Conservation (phyloP, 2,888 invertebrate species). For the Chrysolina americana region DNA sequence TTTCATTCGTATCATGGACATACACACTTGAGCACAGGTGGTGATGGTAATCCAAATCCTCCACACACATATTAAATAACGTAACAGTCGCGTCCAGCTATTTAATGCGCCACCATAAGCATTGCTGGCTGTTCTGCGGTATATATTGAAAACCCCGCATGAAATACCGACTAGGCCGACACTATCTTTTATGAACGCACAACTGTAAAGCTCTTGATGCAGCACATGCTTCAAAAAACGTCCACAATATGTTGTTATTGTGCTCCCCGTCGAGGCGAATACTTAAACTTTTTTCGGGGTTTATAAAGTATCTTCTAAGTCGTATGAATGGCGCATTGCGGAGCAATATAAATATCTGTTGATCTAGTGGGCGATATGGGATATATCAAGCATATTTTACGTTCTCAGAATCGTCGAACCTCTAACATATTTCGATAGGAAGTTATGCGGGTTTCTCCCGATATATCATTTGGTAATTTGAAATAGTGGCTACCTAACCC, state of each 20-base stretch:
- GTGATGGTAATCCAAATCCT: conserved; percentile 11
- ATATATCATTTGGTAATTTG: conserved; percentile 43
- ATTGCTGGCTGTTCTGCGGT: conserved; percentile 6
- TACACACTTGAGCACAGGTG: neutral
- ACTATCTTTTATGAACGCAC: conserved; percentile 14
- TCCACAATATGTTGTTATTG: conserved; percentile 17
- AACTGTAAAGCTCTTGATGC: conserved; percentile 6
- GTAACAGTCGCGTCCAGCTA: neutral
- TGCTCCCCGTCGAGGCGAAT: neutral
- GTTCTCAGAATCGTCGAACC: conserved; percentile 40
- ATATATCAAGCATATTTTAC: conserved; percentile 38
- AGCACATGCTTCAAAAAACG: conserved; percentile 7
- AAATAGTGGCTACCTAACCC: conserved; percentile 41
- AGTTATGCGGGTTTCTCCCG: conserved; percentile 35
- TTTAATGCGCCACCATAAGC: neutral
- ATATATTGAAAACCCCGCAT: conserved; percentile 14
- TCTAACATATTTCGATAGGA: conserved; percentile 42
- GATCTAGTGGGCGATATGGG: conserved; percentile 42
- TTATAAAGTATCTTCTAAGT: conserved; percentile 40
- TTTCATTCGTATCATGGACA: neutral
- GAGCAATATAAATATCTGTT: conserved; percentile 55
- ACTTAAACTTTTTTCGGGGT: conserved; percentile 11
- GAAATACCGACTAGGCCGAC: neutral
- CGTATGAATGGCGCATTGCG: conserved; percentile 55
- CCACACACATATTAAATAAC: conserved; percentile 12